Evolutionary conservation across 2,113 vertebrate species (phyloP).

Genomic region (Hyperopisus bebe): DNA sequence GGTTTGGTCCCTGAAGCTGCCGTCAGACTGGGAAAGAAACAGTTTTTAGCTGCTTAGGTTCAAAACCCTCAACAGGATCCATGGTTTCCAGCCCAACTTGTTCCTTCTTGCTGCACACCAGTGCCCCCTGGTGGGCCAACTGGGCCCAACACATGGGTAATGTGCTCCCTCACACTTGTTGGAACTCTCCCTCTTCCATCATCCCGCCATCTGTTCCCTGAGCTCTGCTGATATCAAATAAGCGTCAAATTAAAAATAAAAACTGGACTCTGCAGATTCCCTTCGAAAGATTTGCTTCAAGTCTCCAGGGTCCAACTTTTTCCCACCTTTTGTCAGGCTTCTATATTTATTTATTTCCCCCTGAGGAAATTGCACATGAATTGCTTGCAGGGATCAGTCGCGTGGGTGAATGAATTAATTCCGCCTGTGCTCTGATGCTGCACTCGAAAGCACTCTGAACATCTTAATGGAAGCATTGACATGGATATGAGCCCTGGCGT

Average conservation of each 20-base stretch:
- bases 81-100: background rate
- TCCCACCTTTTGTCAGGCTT: background rate
- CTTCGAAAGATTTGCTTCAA: background rate
- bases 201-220: conserved; percentile 16
- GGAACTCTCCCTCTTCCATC: conserved; percentile 6
- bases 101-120: conserved; percentile 30
- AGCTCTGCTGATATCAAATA: background rate
- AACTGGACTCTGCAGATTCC: background rate
- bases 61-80: background rate
- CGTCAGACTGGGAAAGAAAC: background rate
- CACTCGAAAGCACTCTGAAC: conserved; percentile 10
- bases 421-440: conserved; percentile 10
- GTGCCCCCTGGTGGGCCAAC: conserved; percentile 47
- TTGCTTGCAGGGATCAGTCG: conserved; percentile 8
- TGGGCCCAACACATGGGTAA: too few species aligned
- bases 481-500: conserved; percentile 20
- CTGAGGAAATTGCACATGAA: conserved; percentile 1
- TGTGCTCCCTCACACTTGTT: background rate
- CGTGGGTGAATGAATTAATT: conserved; percentile 17
- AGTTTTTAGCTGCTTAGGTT: background rate
- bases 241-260: conserved; percentile 1
- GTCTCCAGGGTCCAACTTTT: background rate
- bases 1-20: background rate
- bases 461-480: conserved; percentile 21
- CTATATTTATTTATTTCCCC: conserved; percentile 11